These are phyloP conservation scores for Dicrostonyx torquatus DNA, from an alignment of 2,797 vertebrate genomes.

Conservation along the genomic window DNA sequence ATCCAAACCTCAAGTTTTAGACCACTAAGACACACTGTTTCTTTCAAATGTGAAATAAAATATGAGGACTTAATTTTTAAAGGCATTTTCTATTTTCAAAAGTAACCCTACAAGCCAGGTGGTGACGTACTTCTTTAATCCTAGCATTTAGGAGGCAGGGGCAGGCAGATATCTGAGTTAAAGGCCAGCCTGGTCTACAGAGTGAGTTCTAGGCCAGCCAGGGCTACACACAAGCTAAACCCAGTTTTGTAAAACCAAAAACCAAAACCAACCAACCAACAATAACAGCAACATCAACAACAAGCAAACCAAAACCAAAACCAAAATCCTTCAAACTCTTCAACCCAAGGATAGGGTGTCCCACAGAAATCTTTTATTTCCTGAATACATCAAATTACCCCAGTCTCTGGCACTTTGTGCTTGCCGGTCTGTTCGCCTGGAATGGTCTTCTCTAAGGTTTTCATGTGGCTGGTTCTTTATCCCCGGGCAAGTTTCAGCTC, in stretches of 20 bases:
- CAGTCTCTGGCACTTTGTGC: neutral
- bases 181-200: neutral
- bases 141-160: neutral
- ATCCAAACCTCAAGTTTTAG: neutral
- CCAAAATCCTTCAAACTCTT: neutral
- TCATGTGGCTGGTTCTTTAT: neutral
- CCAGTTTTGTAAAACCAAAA: neutral
- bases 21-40: neutral
- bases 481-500: neutral
- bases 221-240: neutral
- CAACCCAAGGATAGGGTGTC: neutral
- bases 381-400: no score
- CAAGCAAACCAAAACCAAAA: neutral
- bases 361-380: neutral
- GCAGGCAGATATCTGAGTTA: neutral
- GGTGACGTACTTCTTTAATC: neutral
- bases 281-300: no score
- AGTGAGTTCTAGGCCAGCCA: neutral
- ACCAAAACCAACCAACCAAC: no score
- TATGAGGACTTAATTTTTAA: neutral
- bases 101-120: neutral
- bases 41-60: slow-evolving; percentile 28
- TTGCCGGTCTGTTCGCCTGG: neutral
- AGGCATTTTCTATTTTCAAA: neutral
- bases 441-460: neutral